Base-by-base conservation (phyloP, 2,888 invertebrate species). In the Nineta flava region DNA sequence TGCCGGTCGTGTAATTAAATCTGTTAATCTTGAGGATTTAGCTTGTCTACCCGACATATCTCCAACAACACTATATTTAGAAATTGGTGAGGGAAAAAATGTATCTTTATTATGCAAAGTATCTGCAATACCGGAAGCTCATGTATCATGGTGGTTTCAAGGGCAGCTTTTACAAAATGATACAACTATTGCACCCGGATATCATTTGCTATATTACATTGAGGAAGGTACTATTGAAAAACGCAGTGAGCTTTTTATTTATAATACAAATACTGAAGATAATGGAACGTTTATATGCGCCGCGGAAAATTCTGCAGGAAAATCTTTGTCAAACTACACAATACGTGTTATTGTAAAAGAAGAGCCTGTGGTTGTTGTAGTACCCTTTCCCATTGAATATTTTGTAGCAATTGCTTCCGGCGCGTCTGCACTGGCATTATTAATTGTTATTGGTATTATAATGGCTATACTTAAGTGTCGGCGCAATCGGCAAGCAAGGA, bases 221-320 rank as follows among this genome's bases (percentile, higher is more conserved):
- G 82, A 83, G 59, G 83, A 81, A 58, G 81, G 81, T n/a, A 69
- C 73, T 1, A 78, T 79, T 56, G 82, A 84, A 60, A 84, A 84
- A 66, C 77, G 77, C 55, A 85, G 85, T 60, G 85, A 87, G 65
- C 72, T 88, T 51, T 81, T 83, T 60, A 83, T 88, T 58, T 80
- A 80, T 60, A 84, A 85, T 62, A 79, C 84, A 17, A 81, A 79
- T 32, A 75, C 74, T 38, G 84, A 83, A 55, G 87, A 90, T 61
- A 88, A 90, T 60, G 91, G 91, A 5, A 86, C 84, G 9, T 91
- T 87, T 62, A 77, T 83, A 3, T 93, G 92, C 64, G 74, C 83
- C 12, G 91, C 91, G 0, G 86, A 87, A 61, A 92, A 92, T 63
- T 76, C 81, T 13, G 92, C 91, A 1, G 92, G 92, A 12, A 76